phyloP scores from a whole-genome alignment of 64 coral and sea anemone species.

The Porites australiensis region DNA sequence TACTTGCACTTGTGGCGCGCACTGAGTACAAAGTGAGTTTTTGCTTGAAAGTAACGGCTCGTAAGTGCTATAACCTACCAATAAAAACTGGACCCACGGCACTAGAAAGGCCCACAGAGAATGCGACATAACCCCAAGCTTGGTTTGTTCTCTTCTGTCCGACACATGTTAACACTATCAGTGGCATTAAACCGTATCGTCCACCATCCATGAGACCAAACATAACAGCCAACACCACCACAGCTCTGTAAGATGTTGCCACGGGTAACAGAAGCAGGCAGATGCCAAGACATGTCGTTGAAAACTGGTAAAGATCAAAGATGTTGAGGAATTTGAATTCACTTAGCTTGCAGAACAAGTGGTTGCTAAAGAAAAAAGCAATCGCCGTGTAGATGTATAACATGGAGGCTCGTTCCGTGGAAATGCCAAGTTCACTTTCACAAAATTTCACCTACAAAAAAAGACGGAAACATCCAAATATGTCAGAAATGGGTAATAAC shows the following conservation, averaged over 20 bases:
- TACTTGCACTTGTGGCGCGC: no score
- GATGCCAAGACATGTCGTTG: neutral
- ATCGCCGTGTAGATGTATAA: neutral
- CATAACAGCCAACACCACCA: neutral
- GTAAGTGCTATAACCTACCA: neutral
- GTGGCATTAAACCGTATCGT: neutral
- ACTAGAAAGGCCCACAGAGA: neutral
- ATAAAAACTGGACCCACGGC: neutral
- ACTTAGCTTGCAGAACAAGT: neutral
- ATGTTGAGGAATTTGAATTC: neutral
- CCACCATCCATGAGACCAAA: neutral
- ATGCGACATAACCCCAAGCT: neutral
- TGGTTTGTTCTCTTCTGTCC: neutral
- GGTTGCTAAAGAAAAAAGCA: neutral
- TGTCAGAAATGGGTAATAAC: no score
- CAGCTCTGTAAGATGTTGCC: neutral
- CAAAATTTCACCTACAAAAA: neutral
- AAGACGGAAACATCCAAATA: no score
- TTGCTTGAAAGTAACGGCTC: no score
- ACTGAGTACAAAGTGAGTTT: no score
- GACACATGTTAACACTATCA: neutral
- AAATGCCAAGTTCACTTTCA: neutral
- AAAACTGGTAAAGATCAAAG: neutral
- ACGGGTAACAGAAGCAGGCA: slow-evolving; percentile 1
- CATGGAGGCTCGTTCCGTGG: neutral